Percentiles rank a stretch among this genome's conserved stretches.
These are phyloP conservation scores for Frieseomelitta varia DNA, from an alignment of 1,140 invertebrate species.

Conservation along the genomic window DNA sequence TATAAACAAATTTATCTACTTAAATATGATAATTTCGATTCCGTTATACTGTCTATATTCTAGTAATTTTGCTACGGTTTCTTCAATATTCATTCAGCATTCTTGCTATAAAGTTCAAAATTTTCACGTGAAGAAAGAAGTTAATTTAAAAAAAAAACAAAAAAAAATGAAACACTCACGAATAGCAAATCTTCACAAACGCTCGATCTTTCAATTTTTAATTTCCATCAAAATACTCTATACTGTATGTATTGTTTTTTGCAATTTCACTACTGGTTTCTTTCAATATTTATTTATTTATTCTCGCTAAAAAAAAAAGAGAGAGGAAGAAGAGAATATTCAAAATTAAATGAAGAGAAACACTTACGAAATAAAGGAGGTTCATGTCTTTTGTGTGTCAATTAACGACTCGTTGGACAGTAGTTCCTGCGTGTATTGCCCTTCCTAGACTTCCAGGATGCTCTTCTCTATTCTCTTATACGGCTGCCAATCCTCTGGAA, in stretches of 20 bases:
- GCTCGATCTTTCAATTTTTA: background rate
- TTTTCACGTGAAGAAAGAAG: background rate
- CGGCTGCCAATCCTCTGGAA: conserved; percentile 34
- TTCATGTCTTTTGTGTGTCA: conserved; percentile 68
- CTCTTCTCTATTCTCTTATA: conserved; percentile 28
- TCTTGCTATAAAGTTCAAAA: background rate
- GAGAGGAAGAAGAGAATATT: no score
- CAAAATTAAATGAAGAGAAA: background rate
- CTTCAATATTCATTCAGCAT: background rate
- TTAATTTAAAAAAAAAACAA: background rate
- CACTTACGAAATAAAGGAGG: conserved; percentile 60
- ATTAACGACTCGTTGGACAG: conserved; percentile 61
- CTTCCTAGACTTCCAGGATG: conserved; percentile 34
- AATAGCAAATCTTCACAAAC: no score
- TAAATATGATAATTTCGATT: background rate
- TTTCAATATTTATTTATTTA: background rate
- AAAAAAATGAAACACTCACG: no score
- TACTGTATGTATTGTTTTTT: background rate
- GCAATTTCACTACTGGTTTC: background rate
- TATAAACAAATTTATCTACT: background rate
- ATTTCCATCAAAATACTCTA: background rate
- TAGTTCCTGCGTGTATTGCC: conserved; percentile 6
- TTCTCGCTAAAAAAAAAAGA: background rate
- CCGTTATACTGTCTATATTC: background rate
- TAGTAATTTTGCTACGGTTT: background rate